These are phyloP conservation scores for Malurus cyaneus DNA, from an alignment of 2,113 vertebrate genomes.

Conservation along the genomic window DNA sequence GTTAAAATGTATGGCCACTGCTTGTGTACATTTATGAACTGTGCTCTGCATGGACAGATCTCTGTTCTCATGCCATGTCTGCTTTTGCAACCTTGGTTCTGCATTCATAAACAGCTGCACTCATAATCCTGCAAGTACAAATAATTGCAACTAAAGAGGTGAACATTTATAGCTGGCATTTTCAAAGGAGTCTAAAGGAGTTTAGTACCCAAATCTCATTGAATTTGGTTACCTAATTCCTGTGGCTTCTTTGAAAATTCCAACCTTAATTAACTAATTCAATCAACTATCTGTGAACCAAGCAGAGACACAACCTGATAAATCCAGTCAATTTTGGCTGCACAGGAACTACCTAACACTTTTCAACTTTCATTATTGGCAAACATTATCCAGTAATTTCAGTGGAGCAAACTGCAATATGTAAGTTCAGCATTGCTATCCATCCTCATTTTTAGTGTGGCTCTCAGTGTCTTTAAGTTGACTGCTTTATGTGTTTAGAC, in stretches of 20 bases:
- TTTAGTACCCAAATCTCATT: slow-evolving; percentile 18
- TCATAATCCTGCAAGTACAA: slow-evolving; percentile 23
- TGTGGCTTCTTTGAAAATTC: slow-evolving; percentile 61
- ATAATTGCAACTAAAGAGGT: slow-evolving; percentile 40
- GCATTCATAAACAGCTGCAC: slow-evolving; percentile 41
- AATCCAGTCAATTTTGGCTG: not conserved
- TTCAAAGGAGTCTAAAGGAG: slow-evolving; percentile 45
- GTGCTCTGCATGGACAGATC: not conserved
- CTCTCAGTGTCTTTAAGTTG: not conserved
- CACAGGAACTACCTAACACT: not conserved
- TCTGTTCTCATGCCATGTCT: slow-evolving; percentile 61
- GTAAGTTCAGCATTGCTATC: not conserved
- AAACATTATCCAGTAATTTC: not conserved
- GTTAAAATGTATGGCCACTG: slow-evolving; percentile 27
- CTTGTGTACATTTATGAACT: not conserved
- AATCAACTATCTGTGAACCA: slow-evolving; percentile 29
- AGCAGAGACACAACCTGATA: not conserved
- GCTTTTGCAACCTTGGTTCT: slow-evolving; percentile 21
- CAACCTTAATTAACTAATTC: slow-evolving; percentile 41
- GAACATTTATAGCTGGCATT: slow-evolving; percentile 26
- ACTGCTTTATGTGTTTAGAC: not conserved
- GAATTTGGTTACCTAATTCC: slow-evolving; percentile 60
- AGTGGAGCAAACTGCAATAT: not conserved
- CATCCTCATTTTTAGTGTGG: not conserved
- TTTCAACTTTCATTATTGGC: not conserved